Evolutionary conservation across 2,888 invertebrate species (phyloP), one percentile per base, ranked within the genome.

Genomic region (Callyntrura guangdongensis): DNA sequence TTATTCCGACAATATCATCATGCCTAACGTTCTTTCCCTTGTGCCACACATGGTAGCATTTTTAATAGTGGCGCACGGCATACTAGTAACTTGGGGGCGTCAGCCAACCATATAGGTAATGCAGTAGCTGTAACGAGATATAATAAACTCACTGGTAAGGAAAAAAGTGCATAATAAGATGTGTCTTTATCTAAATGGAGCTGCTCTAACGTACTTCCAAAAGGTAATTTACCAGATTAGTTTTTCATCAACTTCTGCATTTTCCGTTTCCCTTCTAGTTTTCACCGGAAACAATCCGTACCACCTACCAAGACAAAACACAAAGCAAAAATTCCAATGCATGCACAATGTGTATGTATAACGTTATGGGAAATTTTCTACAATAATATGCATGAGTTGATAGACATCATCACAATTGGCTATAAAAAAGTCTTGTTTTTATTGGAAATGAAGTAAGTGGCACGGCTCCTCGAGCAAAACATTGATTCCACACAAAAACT

Each of bases 211-310:
- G 27, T 74, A 49, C 17, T 86, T 72, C 12, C 45, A 64, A 36
- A 36, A 61, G 45, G 86, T 86, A 77, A 86, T 86, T 86, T 86
- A 20, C 77, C 86, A 86, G 27, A 86, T 86, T 79, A 86, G 64
- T 86, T 77, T 47, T 36, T 79, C 36, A 36, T 36, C 36, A 36
- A 36, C 36, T 36, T 36, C 36, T 36, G 36, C 36, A 36, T 36
- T 36, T 36, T 36, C 36, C 36, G 36, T 4, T 36, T 36, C 6
- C 6, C 36, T 36, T 36, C 36, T 36, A 36, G 36, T 36, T 36
- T 2, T 36, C 6, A 36, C 36, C 36, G 36, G 36, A 36, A 36
- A 36, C 36, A 36, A 36, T 36, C 36, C 36, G 36, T 6, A 36
- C 36, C 36, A 36, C 6, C 36, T 36, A 36, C 36, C 36, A 4